Percentiles rank a stretch among this genome's conserved stretches.
Conservation (phyloP, 2,113 vertebrate species). For the Colius striatus region DNA sequence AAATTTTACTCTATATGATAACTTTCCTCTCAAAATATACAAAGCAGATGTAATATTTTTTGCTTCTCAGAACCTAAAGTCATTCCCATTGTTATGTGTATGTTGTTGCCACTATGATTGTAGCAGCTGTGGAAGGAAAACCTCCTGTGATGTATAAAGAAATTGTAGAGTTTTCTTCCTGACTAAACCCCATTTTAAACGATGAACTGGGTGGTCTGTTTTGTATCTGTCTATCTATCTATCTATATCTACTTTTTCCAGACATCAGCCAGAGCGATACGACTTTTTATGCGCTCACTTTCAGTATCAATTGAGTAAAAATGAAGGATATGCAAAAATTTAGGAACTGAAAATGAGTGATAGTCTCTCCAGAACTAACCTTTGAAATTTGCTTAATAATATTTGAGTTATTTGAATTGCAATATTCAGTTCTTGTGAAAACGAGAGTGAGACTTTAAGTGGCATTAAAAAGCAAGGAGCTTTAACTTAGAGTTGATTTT, state of each 20-base stretch:
- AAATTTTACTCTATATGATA: not conserved
- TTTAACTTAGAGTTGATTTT: not conserved
- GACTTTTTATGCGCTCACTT: not conserved
- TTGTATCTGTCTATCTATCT: not conserved
- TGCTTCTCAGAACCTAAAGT: not conserved
- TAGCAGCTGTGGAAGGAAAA: not conserved
- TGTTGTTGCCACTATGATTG: not conserved
- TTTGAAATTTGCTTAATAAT: not conserved
- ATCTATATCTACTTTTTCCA: not conserved
- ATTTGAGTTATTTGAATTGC: not conserved
- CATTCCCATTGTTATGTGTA: not conserved
- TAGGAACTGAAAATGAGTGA: not conserved
- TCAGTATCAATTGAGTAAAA: not conserved
- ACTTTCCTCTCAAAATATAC: not conserved
- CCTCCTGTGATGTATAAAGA: not conserved
- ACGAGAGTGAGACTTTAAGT: not conserved
- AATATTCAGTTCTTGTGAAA: not conserved
- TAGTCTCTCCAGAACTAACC: not conserved
- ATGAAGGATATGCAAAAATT: not conserved
- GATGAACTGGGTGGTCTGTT: not conserved
- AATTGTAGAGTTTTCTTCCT: not conserved
- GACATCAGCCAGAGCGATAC: not conserved
- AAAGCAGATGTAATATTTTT: not conserved
- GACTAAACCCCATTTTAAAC: not conserved
- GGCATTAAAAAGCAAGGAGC: fast-evolving